A percentile compares a stretch with the other conserved stretches of the same genome.
Evolutionary conservation across 2,797 vertebrate species (phyloP).

Genomic region (Xenopus petersii): DNA sequence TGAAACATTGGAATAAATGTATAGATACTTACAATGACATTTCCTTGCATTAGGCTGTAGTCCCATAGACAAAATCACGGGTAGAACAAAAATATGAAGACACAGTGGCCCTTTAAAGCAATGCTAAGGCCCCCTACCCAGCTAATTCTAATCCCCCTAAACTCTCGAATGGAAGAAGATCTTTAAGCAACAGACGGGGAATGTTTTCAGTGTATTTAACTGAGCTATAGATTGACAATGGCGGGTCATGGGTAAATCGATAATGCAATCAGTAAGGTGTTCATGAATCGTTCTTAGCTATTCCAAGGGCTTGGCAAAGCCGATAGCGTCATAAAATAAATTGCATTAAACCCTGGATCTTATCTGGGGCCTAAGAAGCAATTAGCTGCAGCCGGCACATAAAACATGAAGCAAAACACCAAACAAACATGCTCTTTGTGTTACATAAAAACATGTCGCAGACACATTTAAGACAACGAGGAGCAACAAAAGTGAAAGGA

Average conservation of each 20-base stretch:
- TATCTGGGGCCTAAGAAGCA: conserved; percentile 34
- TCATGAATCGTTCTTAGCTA: conserved; percentile 32
- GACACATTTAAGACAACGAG: conserved; percentile 15
- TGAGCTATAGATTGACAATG: conserved; percentile 38
- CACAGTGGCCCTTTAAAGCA: too few species aligned
- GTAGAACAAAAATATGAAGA: too few species aligned
- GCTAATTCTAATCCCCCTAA: not conserved
- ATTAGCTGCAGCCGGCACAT: conserved; percentile 23
- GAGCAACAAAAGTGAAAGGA: not conserved
- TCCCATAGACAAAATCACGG: too few species aligned
- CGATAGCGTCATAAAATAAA: conserved; percentile 38
- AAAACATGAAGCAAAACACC: conserved; percentile 13
- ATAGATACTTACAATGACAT: too few species aligned
- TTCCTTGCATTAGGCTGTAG: too few species aligned
- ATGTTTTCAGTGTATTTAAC: conserved; percentile 23
- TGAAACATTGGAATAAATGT: too few species aligned
- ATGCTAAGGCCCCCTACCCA: not conserved
- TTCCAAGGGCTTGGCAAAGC: conserved; percentile 36
- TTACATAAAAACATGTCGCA: not conserved
- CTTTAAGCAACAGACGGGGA: not conserved
- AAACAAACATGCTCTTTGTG: too few species aligned
- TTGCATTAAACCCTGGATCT: conserved; percentile 30
- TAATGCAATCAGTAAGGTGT: conserved; percentile 38
- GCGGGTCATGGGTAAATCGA: conserved; percentile 36
- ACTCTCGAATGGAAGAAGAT: not conserved